Evolutionary conservation across 2,888 invertebrate genomes (phyloP), one percentile per base, ranked within the genome.

Genomic region (Cynaeus angustus): DNA sequence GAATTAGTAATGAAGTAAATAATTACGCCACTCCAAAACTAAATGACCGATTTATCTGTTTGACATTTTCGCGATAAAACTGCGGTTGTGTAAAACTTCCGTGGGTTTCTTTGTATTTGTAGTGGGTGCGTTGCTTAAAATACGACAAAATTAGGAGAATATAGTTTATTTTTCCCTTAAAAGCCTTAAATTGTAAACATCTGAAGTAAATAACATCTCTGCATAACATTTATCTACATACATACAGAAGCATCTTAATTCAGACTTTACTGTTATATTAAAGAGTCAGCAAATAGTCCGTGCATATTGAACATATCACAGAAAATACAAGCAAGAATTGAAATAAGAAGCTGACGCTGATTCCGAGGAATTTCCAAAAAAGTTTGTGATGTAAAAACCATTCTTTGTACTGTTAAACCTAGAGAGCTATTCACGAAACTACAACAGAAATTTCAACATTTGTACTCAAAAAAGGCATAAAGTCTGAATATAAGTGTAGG

Each of bases 131-230:
- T 4, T 28, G n/a, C 38, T n/a, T n/a, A 3, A n/a, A 5, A 38
- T 38, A 59, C 16, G 7, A 59, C 7, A 14, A 1, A n/a, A 1
- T 33, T 64, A 64, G 64, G 52, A 64, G 64, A 64, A 64, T 64
- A 64, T 64, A 52, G 41, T 64, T 53, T 64, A 64, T 64, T 64
- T 64, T 64, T 43, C 50, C 61, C 61, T 50, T 28, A 41, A 43
- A 62, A 53, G 52, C 64, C 41, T 50, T n/a, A n/a, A n/a, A n/a
- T n/a, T 62, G 13, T 64, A 52, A 64, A 64, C 50, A 64, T 64
- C 13, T 64, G 41, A 64, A 52, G 53, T 61, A 61, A 53, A 53
- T 43, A 64, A 64, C 53, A 64, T 41, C 37, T 62, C 14, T 53
- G 64, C 53, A 30, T 62, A 62, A 64, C 53, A 62, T 21, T 37